phyloP scores from a whole-genome alignment of 2,888 invertebrate genomes.

The Koerneria pararmatus region DNA sequence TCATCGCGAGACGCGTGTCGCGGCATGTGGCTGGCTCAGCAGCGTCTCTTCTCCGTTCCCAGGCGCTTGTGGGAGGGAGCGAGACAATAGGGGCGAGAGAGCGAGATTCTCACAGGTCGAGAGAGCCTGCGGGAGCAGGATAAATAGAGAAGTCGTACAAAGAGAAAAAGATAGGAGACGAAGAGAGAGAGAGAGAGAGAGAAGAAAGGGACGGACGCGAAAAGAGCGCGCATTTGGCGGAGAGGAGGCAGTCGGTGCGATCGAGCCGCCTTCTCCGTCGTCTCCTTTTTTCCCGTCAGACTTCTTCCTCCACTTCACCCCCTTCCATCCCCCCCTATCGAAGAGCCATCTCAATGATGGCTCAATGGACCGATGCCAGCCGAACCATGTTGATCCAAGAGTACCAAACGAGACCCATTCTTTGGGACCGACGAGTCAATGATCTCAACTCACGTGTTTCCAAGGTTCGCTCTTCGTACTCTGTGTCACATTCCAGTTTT shows the following conservation, averaged over 20 bases:
- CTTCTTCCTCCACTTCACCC: not conserved
- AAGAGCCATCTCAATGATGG: too few species aligned
- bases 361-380: conserved; percentile 41
- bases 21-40: too few species aligned
- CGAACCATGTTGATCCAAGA: conserved; percentile 34
- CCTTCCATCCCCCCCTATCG: too few species aligned
- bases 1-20: too few species aligned
- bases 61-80: conserved; percentile 3
- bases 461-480: conserved; percentile 2
- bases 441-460: conserved; percentile 19
- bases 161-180: too few species aligned
- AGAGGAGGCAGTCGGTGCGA: conserved; percentile 9
- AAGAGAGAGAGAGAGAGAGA: conserved; percentile 9
- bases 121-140: not conserved
- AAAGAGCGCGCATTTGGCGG: too few species aligned
- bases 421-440: conserved; percentile 21
- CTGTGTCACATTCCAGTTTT: too few species aligned
- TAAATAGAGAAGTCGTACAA: too few species aligned
- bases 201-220: too few species aligned
- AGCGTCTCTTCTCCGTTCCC: too few species aligned
- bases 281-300: not conserved
- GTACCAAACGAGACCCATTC: conserved; percentile 25
- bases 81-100: not conserved
- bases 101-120: not conserved
- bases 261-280: not conserved